Evolutionary conservation across 2,113 vertebrate genomes (phyloP).

Genomic region (Percina caprodes): DNA sequence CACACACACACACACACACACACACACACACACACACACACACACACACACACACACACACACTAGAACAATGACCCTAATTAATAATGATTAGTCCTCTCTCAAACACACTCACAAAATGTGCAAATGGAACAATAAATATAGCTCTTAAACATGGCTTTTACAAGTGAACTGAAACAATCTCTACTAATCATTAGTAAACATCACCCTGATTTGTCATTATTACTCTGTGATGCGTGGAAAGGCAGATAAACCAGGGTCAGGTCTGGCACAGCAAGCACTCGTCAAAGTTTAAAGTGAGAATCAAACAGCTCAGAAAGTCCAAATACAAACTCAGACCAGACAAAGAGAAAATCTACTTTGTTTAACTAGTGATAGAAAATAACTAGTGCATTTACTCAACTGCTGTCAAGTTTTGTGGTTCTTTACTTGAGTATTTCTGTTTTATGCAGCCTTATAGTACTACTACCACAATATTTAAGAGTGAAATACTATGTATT

Average conservation of each 20-base stretch:
- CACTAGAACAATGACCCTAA: slow-evolving; percentile 94
- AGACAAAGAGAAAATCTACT: neutral
- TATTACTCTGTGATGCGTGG: slow-evolving; percentile 89
- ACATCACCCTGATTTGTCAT: slow-evolving; percentile 94
- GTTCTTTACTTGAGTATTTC: no score
- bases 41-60: neutral
- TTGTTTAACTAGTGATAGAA: neutral
- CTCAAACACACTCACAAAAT: slow-evolving; percentile 86
- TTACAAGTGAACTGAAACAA: slow-evolving; percentile 97
- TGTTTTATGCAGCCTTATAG: neutral
- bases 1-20: slow-evolving; percentile 76
- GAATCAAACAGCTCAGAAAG: slow-evolving; percentile 51
- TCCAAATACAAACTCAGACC: slow-evolving; percentile 49
- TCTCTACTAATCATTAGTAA: slow-evolving; percentile 98
- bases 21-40: neutral
- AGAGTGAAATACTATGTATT: neutral
- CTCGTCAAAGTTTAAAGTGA: slow-evolving; percentile 54
- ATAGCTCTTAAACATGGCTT: slow-evolving; percentile 91
- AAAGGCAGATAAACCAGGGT: slow-evolving; percentile 91
- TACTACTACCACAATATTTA: neutral
- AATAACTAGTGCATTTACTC: neutral
- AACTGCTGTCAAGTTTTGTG: neutral
- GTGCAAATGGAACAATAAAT: slow-evolving; percentile 99
- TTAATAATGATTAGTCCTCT: slow-evolving; percentile 98
- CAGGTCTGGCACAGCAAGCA: slow-evolving; percentile 71